Evolutionary conservation across 2,888 invertebrate species (phyloP).

Genomic region (Leptopilina syphax): DNA sequence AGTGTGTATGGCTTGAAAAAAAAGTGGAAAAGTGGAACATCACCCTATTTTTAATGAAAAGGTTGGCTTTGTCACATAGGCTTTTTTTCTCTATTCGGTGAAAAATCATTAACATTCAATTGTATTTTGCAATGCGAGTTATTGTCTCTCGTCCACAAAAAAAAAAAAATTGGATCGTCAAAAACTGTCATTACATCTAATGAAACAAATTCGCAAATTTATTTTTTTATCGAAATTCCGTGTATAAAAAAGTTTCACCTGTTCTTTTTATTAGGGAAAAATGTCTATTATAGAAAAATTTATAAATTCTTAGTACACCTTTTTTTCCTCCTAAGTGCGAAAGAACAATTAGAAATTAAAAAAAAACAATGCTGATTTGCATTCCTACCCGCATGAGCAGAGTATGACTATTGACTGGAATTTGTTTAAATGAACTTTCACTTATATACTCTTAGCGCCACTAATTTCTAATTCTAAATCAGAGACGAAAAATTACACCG

Average conservation of each 20-base stretch:
- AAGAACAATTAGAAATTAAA: neutral
- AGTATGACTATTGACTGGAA: neutral
- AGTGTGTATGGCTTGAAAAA: conserved; percentile 39
- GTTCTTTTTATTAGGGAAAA: no score
- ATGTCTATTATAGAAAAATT: no score
- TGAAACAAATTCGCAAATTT: no score
- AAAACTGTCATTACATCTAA: neutral
- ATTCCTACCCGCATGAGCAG: neutral
- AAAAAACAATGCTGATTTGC: neutral
- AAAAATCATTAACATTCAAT: conserved; percentile 28
- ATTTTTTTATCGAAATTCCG: no score
- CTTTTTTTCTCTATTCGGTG: conserved; percentile 9
- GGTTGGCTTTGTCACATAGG: conserved; percentile 53
- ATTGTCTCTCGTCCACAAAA: neutral
- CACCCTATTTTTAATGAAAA: conserved; percentile 59
- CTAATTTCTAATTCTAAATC: neutral
- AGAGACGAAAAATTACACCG: conserved; percentile 7
- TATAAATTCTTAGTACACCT: no score
- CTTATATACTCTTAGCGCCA: conserved; percentile 21
- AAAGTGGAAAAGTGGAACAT: conserved; percentile 55
- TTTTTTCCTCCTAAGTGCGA: no score
- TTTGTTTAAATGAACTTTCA: conserved; percentile 28
- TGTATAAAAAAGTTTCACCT: no score
- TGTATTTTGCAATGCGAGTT: neutral
- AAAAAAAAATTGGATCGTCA: neutral